These are phyloP conservation scores for Drosophila aff. DNA, from an alignment of 1,140 invertebrate genomes.

Conservation along the genomic window DNA sequence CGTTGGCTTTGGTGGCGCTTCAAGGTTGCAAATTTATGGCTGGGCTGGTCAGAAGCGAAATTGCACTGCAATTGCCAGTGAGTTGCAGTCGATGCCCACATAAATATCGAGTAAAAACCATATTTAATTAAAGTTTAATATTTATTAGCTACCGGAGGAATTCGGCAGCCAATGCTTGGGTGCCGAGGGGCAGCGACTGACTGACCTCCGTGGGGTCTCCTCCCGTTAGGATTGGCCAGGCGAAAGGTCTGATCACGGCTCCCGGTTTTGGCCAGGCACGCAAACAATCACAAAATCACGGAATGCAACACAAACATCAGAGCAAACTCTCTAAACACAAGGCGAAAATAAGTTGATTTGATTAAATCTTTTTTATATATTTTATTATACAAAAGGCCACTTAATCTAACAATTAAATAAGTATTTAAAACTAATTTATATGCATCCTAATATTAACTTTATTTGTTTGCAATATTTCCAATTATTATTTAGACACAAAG, in stretches of 20 bases:
- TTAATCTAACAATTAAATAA: background rate
- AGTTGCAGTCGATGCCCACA: constrained; percentile 68
- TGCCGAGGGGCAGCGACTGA: constrained; percentile 5
- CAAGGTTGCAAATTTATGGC: constrained; percentile 79
- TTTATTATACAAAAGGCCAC: background rate
- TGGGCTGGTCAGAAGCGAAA: constrained; percentile 73
- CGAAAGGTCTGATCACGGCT: constrained; percentile 29
- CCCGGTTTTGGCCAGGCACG: constrained; percentile 29
- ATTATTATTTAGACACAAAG: background rate
- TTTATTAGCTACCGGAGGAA: constrained; percentile 80
- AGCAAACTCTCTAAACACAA: constrained; percentile 16
- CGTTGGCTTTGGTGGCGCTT: constrained; percentile 60
- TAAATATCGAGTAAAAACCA: constrained; percentile 78
- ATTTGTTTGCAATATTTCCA: background rate
- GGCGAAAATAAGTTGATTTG: background rate
- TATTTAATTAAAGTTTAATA: constrained; percentile 84
- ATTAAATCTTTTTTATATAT: background rate
- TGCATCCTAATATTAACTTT: too few relatives aligned
- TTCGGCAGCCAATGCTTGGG: constrained; percentile 52
- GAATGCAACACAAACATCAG: constrained; percentile 41
- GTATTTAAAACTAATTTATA: too few relatives aligned
- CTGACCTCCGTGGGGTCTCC: background rate
- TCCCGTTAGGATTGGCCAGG: constrained; percentile 5
- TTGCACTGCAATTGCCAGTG: constrained; percentile 59
- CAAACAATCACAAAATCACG: constrained; percentile 63